These are phyloP conservation scores for Cremastinae sp. DNA, from an alignment of 2,888 invertebrate genomes.

Conservation along the genomic window DNA sequence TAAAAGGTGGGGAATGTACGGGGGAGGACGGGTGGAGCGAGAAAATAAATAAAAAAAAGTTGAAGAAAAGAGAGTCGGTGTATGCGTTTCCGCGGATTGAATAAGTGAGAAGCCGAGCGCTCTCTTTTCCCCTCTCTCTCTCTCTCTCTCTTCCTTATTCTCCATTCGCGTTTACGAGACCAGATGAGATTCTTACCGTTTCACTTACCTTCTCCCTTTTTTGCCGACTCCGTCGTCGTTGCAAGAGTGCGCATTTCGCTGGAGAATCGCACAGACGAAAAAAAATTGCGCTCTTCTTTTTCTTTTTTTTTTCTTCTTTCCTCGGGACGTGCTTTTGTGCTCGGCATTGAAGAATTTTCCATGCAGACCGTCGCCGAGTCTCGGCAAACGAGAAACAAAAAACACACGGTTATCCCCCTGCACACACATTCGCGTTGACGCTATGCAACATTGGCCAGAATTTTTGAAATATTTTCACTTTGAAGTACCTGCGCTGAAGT, in stretches of 20 bases:
- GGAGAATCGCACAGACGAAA: conserved; percentile 26
- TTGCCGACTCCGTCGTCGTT: conserved; percentile 5
- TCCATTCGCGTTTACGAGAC: conserved; percentile 46
- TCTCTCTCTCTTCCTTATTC: conserved; percentile 20
- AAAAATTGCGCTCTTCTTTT: conserved; percentile 2
- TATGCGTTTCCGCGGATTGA: too few relatives aligned
- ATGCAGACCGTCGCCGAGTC: neutral
- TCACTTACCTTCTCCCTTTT: conserved; percentile 13
- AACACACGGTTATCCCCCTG: too few relatives aligned
- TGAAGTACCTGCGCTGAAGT: too few relatives aligned
- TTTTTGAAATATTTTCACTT: too few relatives aligned
- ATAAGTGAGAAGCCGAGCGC: conserved; percentile 41
- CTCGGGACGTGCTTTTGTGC: neutral
- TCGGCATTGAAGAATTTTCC: too few relatives aligned
- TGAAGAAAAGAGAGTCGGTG: too few relatives aligned
- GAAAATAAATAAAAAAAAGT: too few relatives aligned
- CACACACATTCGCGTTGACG: too few relatives aligned
- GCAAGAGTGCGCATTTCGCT: conserved; percentile 12
- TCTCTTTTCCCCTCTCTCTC: conserved; percentile 39
- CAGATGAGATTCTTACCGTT: conserved; percentile 36
- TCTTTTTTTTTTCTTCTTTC: conserved; percentile 10
- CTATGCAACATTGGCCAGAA: too few relatives aligned
- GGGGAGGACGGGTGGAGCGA: too few relatives aligned
- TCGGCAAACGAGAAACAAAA: too few relatives aligned
- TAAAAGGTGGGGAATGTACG: too few relatives aligned